Evolutionary conservation across 2,888 invertebrate species (phyloP).

Genomic region (Teleiodes luculella): DNA sequence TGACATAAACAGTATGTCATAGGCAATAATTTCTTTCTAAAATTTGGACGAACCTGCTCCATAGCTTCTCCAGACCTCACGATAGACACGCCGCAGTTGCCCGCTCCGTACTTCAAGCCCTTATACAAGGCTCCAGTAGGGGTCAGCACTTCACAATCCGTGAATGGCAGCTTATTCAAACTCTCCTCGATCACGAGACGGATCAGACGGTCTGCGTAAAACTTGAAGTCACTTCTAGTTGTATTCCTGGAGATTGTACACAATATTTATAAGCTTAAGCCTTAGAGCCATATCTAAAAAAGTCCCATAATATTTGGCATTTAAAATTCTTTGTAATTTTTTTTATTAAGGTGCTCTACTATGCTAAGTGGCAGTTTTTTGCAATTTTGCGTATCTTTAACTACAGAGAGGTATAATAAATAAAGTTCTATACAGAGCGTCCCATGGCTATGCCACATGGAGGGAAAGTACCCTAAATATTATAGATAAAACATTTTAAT

Average conservation of each 20-base stretch:
- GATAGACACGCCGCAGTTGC: conserved; percentile 99
- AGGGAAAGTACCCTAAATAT: no score
- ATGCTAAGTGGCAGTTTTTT: no score
- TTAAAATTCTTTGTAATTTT: no score
- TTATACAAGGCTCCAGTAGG: conserved; percentile 95
- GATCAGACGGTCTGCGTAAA: conserved; percentile 98
- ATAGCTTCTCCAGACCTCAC: conserved; percentile 97
- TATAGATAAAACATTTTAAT: no score
- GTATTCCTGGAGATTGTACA: conserved; percentile 89
- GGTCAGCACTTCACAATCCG: conserved; percentile 92
- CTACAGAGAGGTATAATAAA: no score
- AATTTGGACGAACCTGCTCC: conserved; percentile 83
- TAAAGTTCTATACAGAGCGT: no score
- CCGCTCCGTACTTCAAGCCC: conserved; percentile 96
- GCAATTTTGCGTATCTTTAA: no score
- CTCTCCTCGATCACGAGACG: conserved; percentile 98
- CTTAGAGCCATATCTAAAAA: no score
- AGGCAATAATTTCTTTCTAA: background rate
- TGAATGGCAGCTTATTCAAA: conserved; percentile 96
- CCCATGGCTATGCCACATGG: no score
- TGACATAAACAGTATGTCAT: background rate
- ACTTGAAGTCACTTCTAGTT: conserved; percentile 96
- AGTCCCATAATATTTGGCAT: no score
- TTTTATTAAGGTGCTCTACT: no score
- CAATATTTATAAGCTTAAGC: no score